Percentiles rank a stretch among this genome's conserved stretches.
Conservation (phyloP, 1,140 invertebrate genomes). For the Propsilocerus akamusi region DNA sequence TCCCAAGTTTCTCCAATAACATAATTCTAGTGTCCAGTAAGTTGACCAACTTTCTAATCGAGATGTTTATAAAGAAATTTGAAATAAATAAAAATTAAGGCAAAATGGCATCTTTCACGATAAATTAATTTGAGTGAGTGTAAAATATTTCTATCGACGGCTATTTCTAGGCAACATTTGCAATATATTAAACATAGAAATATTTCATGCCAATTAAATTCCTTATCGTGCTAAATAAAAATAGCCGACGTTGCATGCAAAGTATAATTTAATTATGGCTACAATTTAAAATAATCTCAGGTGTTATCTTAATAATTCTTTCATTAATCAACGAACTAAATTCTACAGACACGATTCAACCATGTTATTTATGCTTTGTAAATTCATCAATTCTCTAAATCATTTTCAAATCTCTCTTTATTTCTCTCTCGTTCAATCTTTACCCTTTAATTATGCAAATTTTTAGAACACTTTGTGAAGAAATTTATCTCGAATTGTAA, state of each 20-base stretch:
- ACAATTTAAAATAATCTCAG: neutral
- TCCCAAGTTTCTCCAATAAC: neutral
- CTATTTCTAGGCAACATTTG: too few species aligned
- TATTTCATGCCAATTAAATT: too few species aligned
- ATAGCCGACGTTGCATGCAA: neutral
- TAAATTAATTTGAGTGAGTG: neutral
- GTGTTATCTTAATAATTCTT: neutral
- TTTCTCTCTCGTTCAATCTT: too few species aligned
- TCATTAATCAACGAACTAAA: neutral
- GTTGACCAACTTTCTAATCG: neutral
- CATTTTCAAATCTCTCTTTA: neutral
- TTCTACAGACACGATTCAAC: too few species aligned
- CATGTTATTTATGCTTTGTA: too few species aligned
- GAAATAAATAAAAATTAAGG: neutral
- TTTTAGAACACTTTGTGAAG: neutral
- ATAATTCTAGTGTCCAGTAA: neutral
- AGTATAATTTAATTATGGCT: neutral
- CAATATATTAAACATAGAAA: too few species aligned
- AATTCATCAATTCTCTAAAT: neutral
- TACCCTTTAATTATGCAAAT: slow-evolving; percentile 2
- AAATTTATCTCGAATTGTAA: neutral
- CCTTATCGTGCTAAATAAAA: neutral
- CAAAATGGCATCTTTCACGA: neutral
- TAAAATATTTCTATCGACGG: too few species aligned
- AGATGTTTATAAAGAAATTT: neutral